Evolutionary conservation across 2,888 invertebrate species (phyloP).

Genomic region (Deladenus siricidicola): DNA sequence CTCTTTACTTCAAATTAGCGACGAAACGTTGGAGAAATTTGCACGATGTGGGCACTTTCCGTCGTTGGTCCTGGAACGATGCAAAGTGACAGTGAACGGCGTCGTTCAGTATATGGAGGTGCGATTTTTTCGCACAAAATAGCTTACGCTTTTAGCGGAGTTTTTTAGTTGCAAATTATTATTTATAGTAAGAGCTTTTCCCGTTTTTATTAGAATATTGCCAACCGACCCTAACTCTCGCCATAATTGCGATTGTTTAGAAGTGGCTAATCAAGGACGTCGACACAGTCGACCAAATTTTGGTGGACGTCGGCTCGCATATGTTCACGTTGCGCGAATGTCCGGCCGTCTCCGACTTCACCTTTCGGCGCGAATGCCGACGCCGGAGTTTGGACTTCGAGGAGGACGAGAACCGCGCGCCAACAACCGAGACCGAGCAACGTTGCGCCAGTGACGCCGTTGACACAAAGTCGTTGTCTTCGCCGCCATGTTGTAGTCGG

Average conservation of each 20-base stretch:
- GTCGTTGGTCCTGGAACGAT: background rate
- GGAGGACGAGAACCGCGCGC: no score
- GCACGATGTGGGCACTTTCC: background rate
- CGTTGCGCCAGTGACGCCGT: no score
- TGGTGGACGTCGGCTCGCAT: background rate
- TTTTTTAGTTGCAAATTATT: no score
- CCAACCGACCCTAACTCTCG: no score
- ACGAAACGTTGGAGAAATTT: background rate
- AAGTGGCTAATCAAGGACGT: background rate
- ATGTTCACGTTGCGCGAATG: background rate
- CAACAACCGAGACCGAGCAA: no score
- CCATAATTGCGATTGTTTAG: no score
- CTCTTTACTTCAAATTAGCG: background rate
- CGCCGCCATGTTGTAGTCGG: no score
- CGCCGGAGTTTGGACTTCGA: slow-evolving; percentile 4
- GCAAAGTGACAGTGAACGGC: background rate
- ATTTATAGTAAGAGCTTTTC: no score
- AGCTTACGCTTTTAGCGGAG: no score
- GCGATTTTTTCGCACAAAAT: no score
- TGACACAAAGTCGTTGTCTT: no score
- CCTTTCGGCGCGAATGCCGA: background rate
- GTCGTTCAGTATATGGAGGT: background rate
- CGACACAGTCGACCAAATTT: background rate
- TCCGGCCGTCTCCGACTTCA: background rate
- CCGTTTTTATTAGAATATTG: no score